These are phyloP conservation scores for Pseudococcus longispinus DNA, from an alignment of 2,888 invertebrate species.

Conservation along the genomic window DNA sequence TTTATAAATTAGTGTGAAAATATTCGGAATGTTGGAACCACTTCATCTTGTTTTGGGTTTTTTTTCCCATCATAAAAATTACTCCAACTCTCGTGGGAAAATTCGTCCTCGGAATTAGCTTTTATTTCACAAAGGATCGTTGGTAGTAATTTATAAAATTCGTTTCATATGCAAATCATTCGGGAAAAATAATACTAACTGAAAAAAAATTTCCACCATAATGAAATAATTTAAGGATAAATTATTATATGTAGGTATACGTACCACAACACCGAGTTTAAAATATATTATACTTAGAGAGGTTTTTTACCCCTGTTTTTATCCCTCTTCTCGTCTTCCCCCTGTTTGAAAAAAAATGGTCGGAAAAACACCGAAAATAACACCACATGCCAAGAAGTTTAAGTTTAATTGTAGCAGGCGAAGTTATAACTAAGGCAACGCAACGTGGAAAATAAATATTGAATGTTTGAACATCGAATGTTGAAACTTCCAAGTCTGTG, in stretches of 20 bases:
- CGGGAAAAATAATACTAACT: conserved; percentile 33
- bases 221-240: neutral
- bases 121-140: conserved; percentile 33
- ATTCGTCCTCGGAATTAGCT: neutral
- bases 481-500: conserved; percentile 9
- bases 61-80: neutral
- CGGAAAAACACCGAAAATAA: neutral
- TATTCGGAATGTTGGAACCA: neutral
- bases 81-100: neutral
- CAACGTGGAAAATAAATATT: neutral
- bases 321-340: neutral
- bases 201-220: neutral
- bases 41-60: neutral
- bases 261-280: neutral
- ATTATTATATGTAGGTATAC: neutral
- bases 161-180: conserved; percentile 46
- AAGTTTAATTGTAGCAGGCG: neutral
- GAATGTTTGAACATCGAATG: conserved; percentile 22
- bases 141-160: conserved; percentile 42
- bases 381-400: neutral
- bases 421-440: neutral
- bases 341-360: neutral
- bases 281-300: neutral
- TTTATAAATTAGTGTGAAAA: neutral
- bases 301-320: neutral